Percentiles rank a stretch among this genome's conserved stretches.
Conservation (phyloP, 2,888 invertebrate genomes). For the Stenolophus ochropezus region DNA sequence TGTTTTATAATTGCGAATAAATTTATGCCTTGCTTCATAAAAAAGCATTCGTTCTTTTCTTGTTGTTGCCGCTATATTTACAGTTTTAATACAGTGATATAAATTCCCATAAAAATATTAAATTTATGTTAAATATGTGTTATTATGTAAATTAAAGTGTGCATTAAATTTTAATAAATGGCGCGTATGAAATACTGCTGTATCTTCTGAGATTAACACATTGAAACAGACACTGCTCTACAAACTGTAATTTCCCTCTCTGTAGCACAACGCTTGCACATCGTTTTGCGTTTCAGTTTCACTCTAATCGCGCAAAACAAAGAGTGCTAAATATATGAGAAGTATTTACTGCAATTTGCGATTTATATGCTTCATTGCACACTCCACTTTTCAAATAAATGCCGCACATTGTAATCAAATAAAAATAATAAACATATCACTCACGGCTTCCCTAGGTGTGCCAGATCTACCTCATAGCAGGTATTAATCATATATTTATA, state of each 20-base stretch:
- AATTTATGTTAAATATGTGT: slow-evolving; percentile 37
- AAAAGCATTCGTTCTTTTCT: slow-evolving; percentile 17
- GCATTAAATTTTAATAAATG: slow-evolving; percentile 34
- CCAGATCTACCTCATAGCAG: too few species aligned
- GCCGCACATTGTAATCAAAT: too few species aligned
- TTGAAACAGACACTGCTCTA: background rate
- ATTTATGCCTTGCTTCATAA: slow-evolving; percentile 12
- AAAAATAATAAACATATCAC: too few species aligned
- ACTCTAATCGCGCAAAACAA: background rate
- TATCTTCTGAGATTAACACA: background rate
- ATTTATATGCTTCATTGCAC: too few species aligned
- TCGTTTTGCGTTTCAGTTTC: background rate
- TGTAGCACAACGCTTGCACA: background rate
- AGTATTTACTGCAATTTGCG: too few species aligned
- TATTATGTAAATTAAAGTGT: slow-evolving; percentile 34
- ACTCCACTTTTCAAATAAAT: too few species aligned
- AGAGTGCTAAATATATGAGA: too few species aligned
- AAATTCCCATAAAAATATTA: slow-evolving; percentile 21
- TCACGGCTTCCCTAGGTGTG: too few species aligned
- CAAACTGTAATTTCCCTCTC: background rate
- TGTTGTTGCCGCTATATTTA: background rate
- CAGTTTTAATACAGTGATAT: slow-evolving; percentile 32
- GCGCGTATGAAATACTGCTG: background rate
- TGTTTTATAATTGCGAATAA: slow-evolving; percentile 26
- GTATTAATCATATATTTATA: too few species aligned